Evolutionary conservation across 2,113 vertebrate genomes (phyloP).

Genomic region (Xenopus borealis): DNA sequence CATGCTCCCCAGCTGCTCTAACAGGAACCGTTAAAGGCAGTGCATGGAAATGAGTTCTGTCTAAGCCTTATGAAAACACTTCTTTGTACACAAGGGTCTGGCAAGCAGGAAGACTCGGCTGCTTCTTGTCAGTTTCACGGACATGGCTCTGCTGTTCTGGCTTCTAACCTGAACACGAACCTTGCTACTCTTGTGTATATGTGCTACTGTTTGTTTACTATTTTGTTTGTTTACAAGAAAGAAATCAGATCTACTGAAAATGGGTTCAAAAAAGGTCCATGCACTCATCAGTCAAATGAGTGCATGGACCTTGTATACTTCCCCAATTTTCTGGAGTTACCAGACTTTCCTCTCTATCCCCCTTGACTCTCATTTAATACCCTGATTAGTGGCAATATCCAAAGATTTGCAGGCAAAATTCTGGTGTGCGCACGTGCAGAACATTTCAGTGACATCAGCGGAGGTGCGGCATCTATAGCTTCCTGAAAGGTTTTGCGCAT

Average conservation of each 20-base stretch:
- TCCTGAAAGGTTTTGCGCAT: too few relatives aligned
- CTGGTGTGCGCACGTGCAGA: too few relatives aligned
- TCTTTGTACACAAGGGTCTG: constrained; percentile 63
- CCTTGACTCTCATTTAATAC: too few relatives aligned
- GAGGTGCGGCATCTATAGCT: too few relatives aligned
- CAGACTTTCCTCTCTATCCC: too few relatives aligned
- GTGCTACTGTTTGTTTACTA: constrained; percentile 42
- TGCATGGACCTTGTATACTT: too few relatives aligned
- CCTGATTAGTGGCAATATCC: too few relatives aligned
- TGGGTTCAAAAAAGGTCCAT: not conserved
- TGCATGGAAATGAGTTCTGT: constrained; percentile 74
- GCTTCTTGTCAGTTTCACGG: constrained; percentile 55
- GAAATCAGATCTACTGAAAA: constrained; percentile 3
- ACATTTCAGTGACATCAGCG: too few relatives aligned
- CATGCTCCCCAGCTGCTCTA: constrained; percentile 79
- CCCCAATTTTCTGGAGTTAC: too few relatives aligned
- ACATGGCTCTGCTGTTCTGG: constrained; percentile 49
- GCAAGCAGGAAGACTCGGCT: constrained; percentile 58
- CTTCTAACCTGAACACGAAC: constrained; percentile 40
- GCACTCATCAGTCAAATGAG: too few relatives aligned
- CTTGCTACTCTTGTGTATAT: constrained; percentile 3
- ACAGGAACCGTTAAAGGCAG: constrained; percentile 70
- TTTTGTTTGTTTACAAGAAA: constrained; percentile 32
- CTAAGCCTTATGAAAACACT: constrained; percentile 72
- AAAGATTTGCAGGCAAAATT: too few relatives aligned